A percentile compares a stretch with the other conserved stretches of the same genome.
phyloP scores from a whole-genome alignment of 2,113 vertebrate genomes.

The Herpetotheres cachinnans region DNA sequence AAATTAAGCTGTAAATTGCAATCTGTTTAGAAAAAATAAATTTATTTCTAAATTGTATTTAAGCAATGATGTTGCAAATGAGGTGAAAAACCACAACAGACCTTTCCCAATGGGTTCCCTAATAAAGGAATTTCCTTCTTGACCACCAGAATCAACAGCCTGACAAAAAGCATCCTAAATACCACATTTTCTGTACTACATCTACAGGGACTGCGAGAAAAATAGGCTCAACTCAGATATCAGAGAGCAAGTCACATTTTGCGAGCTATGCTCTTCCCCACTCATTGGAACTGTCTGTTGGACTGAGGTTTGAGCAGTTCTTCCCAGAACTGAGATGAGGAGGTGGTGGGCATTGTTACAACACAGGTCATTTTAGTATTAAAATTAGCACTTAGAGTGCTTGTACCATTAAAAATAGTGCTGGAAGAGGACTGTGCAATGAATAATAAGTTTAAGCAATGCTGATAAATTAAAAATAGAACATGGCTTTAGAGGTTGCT shows the following conservation, averaged over 20 bases:
- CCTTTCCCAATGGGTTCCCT: not conserved
- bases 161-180: not conserved
- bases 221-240: not conserved
- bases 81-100: not conserved
- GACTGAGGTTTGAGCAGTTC: not conserved
- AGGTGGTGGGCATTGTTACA: not conserved
- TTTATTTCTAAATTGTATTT: not conserved
- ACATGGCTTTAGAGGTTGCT: not conserved
- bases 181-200: not conserved
- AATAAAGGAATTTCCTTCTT: not conserved
- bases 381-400: not conserved
- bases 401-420: not conserved
- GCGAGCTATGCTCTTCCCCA: not conserved
- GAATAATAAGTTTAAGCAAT: not conserved
- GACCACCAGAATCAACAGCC: not conserved
- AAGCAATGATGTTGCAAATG: not conserved
- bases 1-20: not conserved
- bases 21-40: not conserved
- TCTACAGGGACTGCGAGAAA: not conserved
- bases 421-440: not conserved
- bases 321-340: not conserved
- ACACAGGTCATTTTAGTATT: not conserved
- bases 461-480: slow-evolving; percentile 8
- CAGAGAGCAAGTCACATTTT: not conserved
- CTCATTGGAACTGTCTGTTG: not conserved